Conservation (phyloP, 2,113 vertebrate species). For the Garra rufa region DNA sequence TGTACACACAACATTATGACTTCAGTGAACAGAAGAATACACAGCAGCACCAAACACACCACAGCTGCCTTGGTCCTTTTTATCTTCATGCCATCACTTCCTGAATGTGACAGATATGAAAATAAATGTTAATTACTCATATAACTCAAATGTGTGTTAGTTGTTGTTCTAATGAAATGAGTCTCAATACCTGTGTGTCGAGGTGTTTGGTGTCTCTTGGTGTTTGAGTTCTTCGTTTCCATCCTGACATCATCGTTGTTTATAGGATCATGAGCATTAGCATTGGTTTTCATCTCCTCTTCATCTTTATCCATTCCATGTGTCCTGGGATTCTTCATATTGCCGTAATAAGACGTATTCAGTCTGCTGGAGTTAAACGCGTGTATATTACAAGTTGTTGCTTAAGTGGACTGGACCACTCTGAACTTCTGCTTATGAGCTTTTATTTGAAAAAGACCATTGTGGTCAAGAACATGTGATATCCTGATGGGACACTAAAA, state of each 20-base stretch:
- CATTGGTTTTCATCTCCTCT: background rate
- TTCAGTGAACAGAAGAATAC: background rate
- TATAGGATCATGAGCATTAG: rapidly evolving
- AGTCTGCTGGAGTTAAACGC: background rate
- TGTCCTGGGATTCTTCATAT: background rate
- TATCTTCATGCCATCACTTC: background rate
- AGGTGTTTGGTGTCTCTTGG: background rate
- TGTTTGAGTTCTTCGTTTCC: background rate
- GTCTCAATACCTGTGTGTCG: background rate
- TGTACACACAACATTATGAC: background rate
- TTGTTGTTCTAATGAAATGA: background rate
- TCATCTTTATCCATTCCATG: background rate
- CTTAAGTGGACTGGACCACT: background rate
- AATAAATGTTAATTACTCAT: background rate
- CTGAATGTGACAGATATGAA: background rate
- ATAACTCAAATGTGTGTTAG: background rate
- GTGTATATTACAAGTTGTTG: background rate
- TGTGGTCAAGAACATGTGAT: background rate
- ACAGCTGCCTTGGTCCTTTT: background rate
- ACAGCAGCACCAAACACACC: background rate
- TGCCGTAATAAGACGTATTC: background rate
- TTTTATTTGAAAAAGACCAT: background rate
- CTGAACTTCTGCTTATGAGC: background rate
- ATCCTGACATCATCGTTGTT: background rate
- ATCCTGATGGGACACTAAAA: too few relatives aligned